Evolutionary conservation across 1,140 invertebrate genomes (phyloP).

Genomic region (Zaprionus ghesquierei): DNA sequence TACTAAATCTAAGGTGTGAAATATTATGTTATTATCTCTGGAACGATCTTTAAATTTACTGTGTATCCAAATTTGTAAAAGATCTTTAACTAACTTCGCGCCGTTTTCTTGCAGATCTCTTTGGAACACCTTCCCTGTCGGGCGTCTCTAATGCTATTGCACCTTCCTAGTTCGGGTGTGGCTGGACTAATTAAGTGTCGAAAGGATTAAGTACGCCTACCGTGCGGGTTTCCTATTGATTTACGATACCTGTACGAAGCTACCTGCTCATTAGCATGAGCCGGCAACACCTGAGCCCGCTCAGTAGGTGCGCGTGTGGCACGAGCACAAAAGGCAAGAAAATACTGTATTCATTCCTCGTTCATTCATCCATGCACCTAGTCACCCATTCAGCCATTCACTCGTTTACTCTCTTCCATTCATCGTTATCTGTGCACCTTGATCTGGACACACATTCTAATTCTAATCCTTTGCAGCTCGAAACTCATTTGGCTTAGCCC

Average conservation of each 20-base stretch:
- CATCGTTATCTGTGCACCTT: not conserved
- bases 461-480: slow-evolving; percentile 32
- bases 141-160: not conserved
- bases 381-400: not conserved
- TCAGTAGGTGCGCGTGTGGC: slow-evolving; percentile 15
- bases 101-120: not conserved
- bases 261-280: slow-evolving; percentile 60
- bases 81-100: not conserved
- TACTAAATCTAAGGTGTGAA: no score
- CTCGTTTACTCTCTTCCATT: not conserved
- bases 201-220: slow-evolving; percentile 67
- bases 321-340: not conserved
- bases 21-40: not conserved
- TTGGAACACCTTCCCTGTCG: not conserved
- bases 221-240: slow-evolving; percentile 33
- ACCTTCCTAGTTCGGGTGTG: slow-evolving; percentile 17
- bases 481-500: slow-evolving; percentile 51
- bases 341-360: slow-evolving; percentile 26
- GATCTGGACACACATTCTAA: slow-evolving; percentile 23
- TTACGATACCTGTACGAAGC: slow-evolving; percentile 33
- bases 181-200: slow-evolving; percentile 72
- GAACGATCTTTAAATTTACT: not conserved
- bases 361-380: slow-evolving; percentile 13
- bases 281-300: not conserved
- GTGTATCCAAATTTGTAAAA: not conserved